These are phyloP conservation scores for Eumacrocentrus americanus DNA, from an alignment of 2,888 invertebrate species.

Conservation along the genomic window DNA sequence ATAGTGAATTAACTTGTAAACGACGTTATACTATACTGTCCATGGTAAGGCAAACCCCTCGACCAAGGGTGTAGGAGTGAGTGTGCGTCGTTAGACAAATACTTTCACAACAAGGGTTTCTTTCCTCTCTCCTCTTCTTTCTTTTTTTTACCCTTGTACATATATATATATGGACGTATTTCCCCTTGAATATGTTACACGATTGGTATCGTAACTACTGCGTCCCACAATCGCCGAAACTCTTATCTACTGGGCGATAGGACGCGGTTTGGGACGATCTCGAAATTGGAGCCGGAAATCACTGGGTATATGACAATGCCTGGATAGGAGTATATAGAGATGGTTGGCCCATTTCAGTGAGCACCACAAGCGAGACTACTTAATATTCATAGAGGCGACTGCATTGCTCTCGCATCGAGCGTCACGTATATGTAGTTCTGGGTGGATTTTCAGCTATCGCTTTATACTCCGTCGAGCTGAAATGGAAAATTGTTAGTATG, in stretches of 20 bases:
- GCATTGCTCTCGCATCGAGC: slow-evolving; percentile 27
- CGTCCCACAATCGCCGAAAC: not conserved
- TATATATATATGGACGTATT: not conserved
- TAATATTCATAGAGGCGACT: slow-evolving; percentile 43
- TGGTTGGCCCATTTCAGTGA: not conserved
- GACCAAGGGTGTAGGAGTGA: no score
- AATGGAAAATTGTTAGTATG: not conserved
- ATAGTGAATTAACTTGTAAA: not conserved
- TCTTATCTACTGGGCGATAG: not conserved
- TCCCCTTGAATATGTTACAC: not conserved
- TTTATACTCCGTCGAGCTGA: slow-evolving; percentile 1
- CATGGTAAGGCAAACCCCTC: no score
- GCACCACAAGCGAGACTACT: slow-evolving; percentile 26
- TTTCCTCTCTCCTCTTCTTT: not conserved
- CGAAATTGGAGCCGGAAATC: slow-evolving; percentile 14
- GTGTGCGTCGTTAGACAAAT: no score
- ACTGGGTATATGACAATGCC: slow-evolving; percentile 5
- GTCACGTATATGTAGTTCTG: slow-evolving; percentile 4
- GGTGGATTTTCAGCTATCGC: no score
- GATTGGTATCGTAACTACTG: not conserved
- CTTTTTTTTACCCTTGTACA: not conserved
- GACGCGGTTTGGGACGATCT: slow-evolving; percentile 5
- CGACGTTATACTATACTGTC: not conserved
- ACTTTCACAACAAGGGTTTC: no score
- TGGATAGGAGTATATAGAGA: not conserved